Percentiles rank a stretch among this genome's conserved stretches.
Conservation (phyloP, 2,113 vertebrate genomes). For the Turdus rufiventris region DNA sequence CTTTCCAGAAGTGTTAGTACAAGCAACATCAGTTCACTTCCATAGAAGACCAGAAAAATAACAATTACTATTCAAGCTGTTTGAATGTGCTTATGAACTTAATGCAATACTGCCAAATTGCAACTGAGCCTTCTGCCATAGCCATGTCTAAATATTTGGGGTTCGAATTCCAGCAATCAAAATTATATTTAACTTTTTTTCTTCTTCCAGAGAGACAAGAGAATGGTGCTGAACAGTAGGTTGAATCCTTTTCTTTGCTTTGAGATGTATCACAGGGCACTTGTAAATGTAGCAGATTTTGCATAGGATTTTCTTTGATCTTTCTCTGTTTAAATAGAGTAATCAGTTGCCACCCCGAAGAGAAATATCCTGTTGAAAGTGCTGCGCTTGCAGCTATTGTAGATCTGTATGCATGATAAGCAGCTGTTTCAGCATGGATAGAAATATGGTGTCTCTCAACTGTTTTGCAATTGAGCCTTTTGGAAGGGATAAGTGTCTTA, state of each 20-base stretch:
- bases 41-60: background rate
- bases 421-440: background rate
- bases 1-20: background rate
- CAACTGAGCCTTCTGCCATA: background rate
- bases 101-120: background rate
- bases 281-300: background rate
- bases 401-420: background rate
- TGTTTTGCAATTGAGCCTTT: background rate
- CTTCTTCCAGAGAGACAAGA: conserved; percentile 69
- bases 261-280: background rate
- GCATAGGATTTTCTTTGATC: background rate
- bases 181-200: background rate
- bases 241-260: conserved; percentile 1
- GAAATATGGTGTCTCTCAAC: background rate
- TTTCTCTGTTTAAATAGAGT: background rate
- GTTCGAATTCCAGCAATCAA: background rate
- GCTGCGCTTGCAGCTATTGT: background rate
- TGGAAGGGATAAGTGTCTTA: background rate
- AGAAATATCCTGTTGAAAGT: background rate
- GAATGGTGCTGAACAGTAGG: conserved; percentile 75
- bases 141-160: background rate
- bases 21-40: background rate
- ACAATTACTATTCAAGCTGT: background rate
- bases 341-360: background rate
- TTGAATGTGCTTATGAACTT: background rate